Evolutionary conservation across 2,797 vertebrate genomes (phyloP).

Genomic region (Pseudopleuronectes americanus): DNA sequence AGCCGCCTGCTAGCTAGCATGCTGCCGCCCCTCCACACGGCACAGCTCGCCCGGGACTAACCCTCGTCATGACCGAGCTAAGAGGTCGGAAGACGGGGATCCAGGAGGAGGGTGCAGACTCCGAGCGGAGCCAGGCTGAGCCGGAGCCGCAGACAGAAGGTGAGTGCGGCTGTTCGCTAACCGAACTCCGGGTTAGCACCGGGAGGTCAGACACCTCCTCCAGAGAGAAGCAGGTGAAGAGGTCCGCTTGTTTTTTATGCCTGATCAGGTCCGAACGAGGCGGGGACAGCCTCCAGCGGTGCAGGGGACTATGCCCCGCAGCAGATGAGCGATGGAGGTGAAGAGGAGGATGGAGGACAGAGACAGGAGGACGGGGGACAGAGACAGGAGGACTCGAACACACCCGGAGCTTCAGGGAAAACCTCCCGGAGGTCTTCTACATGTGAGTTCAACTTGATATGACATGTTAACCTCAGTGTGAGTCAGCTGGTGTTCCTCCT

Average conservation of each 20-base stretch:
- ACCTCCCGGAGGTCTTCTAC: constrained; percentile 31
- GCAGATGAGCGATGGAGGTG: constrained; percentile 22
- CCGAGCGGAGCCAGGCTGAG: constrained; percentile 12
- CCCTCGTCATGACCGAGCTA: constrained; percentile 73
- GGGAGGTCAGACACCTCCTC: neutral
- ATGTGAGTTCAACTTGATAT: constrained; percentile 47
- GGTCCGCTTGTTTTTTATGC: neutral
- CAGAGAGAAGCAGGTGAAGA: too few species aligned
- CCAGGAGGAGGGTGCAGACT: constrained; percentile 27
- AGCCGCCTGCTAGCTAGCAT: constrained; percentile 62
- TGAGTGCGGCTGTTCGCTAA: constrained; percentile 39
- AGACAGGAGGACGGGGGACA: constrained; percentile 12
- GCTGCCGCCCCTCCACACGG: constrained; percentile 39
- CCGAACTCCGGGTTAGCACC: constrained; percentile 19
- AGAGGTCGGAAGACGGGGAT: constrained; percentile 62
- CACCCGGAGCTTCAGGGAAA: constrained; percentile 22
- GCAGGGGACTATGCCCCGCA: constrained; percentile 17
- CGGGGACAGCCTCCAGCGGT: constrained; percentile 2
- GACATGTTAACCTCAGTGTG: too few species aligned
- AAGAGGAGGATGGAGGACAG: constrained; percentile 11
- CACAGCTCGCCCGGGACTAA: constrained; percentile 23
- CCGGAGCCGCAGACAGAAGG: constrained; percentile 3
- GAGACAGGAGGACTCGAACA: constrained; percentile 28
- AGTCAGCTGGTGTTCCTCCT: too few species aligned
- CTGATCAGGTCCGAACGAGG: constrained; percentile 10